Evolutionary conservation across 2,113 vertebrate genomes (phyloP), one percentile per base, ranked within the genome.

Genomic region (Crocuta crocuta): DNA sequence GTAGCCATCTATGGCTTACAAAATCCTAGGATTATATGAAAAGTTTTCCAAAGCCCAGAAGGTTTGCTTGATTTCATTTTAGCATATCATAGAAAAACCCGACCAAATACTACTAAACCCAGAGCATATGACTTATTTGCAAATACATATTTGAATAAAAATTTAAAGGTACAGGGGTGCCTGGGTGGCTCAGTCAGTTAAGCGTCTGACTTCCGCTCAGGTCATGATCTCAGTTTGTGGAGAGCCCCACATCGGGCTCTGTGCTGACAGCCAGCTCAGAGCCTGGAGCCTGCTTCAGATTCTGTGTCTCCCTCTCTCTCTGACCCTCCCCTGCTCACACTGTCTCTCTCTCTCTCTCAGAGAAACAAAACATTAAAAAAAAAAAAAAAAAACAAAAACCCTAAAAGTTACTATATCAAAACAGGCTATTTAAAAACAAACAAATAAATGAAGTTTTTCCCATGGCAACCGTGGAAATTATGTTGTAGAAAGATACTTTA

Each of bases 101-200:
- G 80, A 89, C 48, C 23, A 96, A 93, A 74, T 39, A 94, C 3
- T 80, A 31, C 23, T 92, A 83, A 96, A 80, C 48, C 26, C 21
- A 79, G 70, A 31, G 7, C 43, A 92, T 73, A 13, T 79, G 35
- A 85, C 33, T 94, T n/a, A 92, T 43, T 90, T 17, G 65, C 58
- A 2, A 76, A 78, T 63, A 87, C 7, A 63, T 73, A 83, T 23
- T 71, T 87, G 90, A 89, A 81, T 76, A 96, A 91, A 91, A 98
- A 63, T 39, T 39, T 39, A 39, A 39, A 39, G 39, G 39, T 39
- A 39, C 39, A 39, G 3, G 39, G 39, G 39, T 39, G 39, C 39
- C 39, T 39, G 39, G 39, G 39, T 39, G 39, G 39, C 39, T 39
- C 39, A 39, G 39, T 39, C 39, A 39, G 39, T 39, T 39, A 39